phyloP scores from a whole-genome alignment of 2,888 invertebrate genomes.

The Drosophila vallismaia region DNA sequence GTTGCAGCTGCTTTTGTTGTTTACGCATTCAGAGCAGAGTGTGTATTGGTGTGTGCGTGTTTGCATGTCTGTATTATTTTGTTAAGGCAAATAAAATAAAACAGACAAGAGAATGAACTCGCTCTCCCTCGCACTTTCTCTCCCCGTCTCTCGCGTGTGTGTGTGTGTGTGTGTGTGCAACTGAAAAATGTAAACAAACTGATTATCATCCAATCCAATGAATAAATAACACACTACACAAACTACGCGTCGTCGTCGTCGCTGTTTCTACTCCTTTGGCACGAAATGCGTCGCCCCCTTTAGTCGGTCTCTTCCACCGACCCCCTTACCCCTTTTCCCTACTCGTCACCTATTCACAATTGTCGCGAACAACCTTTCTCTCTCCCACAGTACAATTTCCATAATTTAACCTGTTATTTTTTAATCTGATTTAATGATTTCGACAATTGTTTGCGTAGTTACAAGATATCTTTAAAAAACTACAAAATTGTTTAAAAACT shows the following conservation, averaged over 20 bases:
- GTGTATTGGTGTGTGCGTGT: constrained; percentile 43
- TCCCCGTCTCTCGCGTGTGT: constrained; percentile 3
- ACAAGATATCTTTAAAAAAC: too few species aligned
- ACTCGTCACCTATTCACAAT: constrained; percentile 19
- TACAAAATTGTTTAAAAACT: too few species aligned
- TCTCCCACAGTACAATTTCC: constrained; percentile 10
- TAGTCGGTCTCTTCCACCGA: neutral
- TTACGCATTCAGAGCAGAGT: constrained; percentile 60
- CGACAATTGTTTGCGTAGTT: too few species aligned
- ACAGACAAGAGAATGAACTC: constrained; percentile 51
- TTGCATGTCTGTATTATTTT: constrained; percentile 71
- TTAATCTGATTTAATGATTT: too few species aligned
- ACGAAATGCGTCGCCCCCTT: constrained; percentile 33
- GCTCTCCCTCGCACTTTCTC: constrained; percentile 15
- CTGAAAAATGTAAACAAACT: constrained; percentile 83
- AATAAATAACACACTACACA: constrained; percentile 77
- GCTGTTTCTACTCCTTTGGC: constrained; percentile 57
- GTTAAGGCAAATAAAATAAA: constrained; percentile 77
- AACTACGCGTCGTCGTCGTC: constrained; percentile 45
- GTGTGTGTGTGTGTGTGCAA: constrained; percentile 60
- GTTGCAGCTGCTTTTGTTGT: constrained; percentile 73
- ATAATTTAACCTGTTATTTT: neutral
- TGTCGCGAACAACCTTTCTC: constrained; percentile 11
- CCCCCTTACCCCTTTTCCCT: constrained; percentile 1
- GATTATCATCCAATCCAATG: constrained; percentile 82